Evolutionary conservation across 2,113 vertebrate species (phyloP).

Genomic region (Myocastor coypus): DNA sequence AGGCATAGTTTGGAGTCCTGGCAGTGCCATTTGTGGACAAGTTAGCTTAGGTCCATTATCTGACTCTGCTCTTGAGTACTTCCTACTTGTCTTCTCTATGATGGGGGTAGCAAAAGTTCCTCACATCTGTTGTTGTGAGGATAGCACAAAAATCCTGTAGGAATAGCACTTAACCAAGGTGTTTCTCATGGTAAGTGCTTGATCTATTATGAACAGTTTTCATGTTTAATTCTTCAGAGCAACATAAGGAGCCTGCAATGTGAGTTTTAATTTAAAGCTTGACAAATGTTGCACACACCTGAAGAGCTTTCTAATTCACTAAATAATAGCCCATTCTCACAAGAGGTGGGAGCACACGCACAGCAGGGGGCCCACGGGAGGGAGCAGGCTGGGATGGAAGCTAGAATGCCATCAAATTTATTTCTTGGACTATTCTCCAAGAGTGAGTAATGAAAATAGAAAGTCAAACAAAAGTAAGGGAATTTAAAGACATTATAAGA

Average conservation of each 20-base stretch:
- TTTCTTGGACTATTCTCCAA: neutral
- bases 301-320: slow-evolving; percentile 29
- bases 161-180: neutral
- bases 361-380: neutral
- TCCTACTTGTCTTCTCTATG: neutral
- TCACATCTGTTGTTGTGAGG: neutral
- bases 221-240: neutral
- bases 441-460: neutral
- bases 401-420: neutral
- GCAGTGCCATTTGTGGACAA: neutral
- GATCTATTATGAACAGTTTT: neutral
- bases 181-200: neutral
- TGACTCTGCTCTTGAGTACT: neutral
- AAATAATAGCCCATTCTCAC: neutral
- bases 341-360: neutral
- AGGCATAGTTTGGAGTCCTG: neutral
- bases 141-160: neutral
- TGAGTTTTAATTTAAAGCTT: slow-evolving; percentile 61
- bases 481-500: neutral
- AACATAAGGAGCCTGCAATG: neutral
- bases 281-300: slow-evolving; percentile 33
- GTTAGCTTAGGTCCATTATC: neutral
- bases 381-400: neutral
- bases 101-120: neutral
- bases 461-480: slow-evolving; percentile 7